phyloP scores from a whole-genome alignment of 2,113 vertebrate genomes.

The Smithornis capensis region DNA sequence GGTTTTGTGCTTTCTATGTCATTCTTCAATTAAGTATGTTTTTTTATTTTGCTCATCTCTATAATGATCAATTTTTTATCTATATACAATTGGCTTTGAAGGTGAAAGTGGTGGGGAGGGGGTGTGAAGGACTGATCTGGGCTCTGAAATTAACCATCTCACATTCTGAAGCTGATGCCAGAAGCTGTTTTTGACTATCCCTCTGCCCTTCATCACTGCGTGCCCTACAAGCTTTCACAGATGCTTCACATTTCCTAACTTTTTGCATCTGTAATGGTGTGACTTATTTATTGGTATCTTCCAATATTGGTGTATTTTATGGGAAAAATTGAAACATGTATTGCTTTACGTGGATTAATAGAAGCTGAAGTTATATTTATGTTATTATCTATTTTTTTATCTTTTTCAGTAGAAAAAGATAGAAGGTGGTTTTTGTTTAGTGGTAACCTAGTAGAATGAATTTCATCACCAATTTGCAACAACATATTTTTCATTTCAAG shows the following conservation, averaged over 20 bases:
- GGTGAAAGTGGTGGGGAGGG: slow-evolving; percentile 13
- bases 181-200: slow-evolving; percentile 86
- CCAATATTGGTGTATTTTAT: neutral
- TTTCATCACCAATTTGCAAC: neutral
- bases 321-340: neutral
- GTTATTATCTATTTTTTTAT: neutral
- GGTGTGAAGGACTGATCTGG: slow-evolving; percentile 34
- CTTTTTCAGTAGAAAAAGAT: neutral
- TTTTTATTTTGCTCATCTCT: slow-evolving; percentile 47
- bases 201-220: slow-evolving; percentile 66
- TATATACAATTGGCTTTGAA: slow-evolving; percentile 68
- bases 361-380: slow-evolving; percentile 9
- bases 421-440: neutral
- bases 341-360: neutral
- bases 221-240: slow-evolving; percentile 57
- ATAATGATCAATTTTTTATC: neutral
- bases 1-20: slow-evolving; percentile 38
- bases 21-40: slow-evolving; percentile 34
- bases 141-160: slow-evolving; percentile 83
- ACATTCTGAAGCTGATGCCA: slow-evolving; percentile 98
- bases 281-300: slow-evolving; percentile 33
- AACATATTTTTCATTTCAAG: neutral
- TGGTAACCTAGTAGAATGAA: neutral
- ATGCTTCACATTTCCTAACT: slow-evolving; percentile 57
- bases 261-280: slow-evolving; percentile 11